Evolutionary conservation across 2,113 vertebrate genomes (phyloP), one percentile per base, ranked within the genome.

Genomic region (Megaleporinus macrocephalus): DNA sequence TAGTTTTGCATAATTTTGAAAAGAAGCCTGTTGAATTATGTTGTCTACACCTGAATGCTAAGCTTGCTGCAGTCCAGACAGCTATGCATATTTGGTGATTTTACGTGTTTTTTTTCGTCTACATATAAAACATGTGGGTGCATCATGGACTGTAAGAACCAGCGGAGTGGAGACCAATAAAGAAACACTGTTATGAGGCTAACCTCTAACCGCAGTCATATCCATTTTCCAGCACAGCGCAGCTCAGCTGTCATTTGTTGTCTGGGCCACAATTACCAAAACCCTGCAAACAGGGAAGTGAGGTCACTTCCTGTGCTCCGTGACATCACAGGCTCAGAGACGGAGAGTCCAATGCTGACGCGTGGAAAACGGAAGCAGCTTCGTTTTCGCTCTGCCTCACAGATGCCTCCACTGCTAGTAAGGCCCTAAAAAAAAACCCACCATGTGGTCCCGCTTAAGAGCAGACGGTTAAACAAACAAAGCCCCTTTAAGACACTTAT

Each of bases 281-380:
- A 41, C 53, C 68, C 83, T 63, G 89, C 78, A 90, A 92, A 93
- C 92, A 91, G 93, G 93, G 92, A 95, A 91, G 89, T 95, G 93
- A 93, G 89, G 87, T 92, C 89, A 93, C 89, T 90, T 94, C 93
- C 93, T 82, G 85, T 91, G 92, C 93, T 93, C 93, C 92, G 83
- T 93, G 92, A 93, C 90, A 90, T 93, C 91, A 92, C 76, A 86
- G 74, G 62, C 71, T 79, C 55, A 78, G 76, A 87, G 79, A 73
- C 61, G 80, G 74, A 87, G 84, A 86, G 80, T 89, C 76, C 59
- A 71, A 22, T 73, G 85, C 83, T 87, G 89, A 91, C 86, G 87
- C 81, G 85, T 91, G 93, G 93, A 94, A 94, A 95, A 91, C 92
- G 92, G 93, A 95, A 93, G 82, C 70, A 72, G 88, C 83, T 79